Conservation (phyloP, 1,140 invertebrate genomes). For the Maconellicoccus hirsutus region DNA sequence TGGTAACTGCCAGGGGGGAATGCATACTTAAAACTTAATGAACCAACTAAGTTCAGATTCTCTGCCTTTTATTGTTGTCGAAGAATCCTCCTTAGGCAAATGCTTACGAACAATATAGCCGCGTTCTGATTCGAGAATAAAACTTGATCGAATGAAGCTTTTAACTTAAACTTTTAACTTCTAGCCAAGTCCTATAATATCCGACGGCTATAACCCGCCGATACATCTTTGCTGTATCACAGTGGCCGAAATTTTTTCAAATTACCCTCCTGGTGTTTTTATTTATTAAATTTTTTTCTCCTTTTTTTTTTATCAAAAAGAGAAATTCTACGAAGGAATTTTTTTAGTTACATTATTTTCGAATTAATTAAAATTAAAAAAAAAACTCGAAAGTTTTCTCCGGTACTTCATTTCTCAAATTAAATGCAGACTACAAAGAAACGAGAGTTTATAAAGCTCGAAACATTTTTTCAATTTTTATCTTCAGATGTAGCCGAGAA, state of each 20-base stretch:
- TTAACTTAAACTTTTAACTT: slow-evolving; percentile 6
- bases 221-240: neutral
- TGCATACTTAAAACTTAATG: slow-evolving; percentile 9
- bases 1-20: neutral
- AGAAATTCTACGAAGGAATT: neutral
- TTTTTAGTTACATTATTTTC: neutral
- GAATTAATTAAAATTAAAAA: neutral
- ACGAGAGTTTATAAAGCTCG: neutral
- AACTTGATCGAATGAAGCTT: neutral
- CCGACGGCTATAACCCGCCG: neutral
- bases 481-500: neutral
- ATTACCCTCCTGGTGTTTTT: neutral
- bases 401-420: neutral
- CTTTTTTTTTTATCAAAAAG: neutral
- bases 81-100: neutral
- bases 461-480: neutral
- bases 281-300: neutral
- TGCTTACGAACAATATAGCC: neutral
- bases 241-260: slow-evolving; percentile 9
- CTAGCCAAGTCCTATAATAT: neutral
- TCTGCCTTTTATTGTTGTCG: slow-evolving; percentile 7
- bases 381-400: neutral
- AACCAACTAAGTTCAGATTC: slow-evolving; percentile 3
- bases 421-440: neutral
- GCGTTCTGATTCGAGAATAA: neutral